Base-by-base conservation (phyloP, 2,797 vertebrate genomes). In the Siniperca scherzeri region DNA sequence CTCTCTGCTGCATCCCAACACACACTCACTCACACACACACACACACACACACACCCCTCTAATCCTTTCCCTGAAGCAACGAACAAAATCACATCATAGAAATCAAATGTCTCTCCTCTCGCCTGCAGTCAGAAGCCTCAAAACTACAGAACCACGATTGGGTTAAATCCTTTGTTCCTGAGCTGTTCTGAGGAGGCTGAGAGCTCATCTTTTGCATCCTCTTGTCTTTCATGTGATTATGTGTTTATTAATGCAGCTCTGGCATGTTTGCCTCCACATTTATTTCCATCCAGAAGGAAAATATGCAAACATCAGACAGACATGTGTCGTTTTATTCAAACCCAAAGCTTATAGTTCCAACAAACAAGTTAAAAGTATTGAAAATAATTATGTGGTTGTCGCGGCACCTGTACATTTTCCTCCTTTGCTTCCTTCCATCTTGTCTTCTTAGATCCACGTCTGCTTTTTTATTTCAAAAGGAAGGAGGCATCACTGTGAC, bases 61-160 rank as follows among this genome's bases (percentile, higher is more conserved):
- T 30, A 66, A 57, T 46, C 33, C 30, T 42, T 42, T 42, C 50
- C 70, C 70, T 7, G 25, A 40, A 70, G 59, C 67, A 38, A 46
- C 8, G 7, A 40, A 22, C 30, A 14, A 21, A 75, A 67, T 75
- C 48, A 61, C 66, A 74, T 78, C 30, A 3, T 42, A 42, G 46
- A 50, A 65, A 30, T 81, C 27, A 38, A 46, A 64, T 48, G 62
- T 70, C 16, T 66, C 46, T 33, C 38, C 52, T 65, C 10, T 16
- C 11, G 2, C 17, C 69, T 21, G 17, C n/a, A 56, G 55, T 33
- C 17, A 30, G 19, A 64, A 70, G 13, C 27, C 48, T 57, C 59
- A 38, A n/a, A 73, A 62, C 56, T 12, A 46, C 42, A 56, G 14
- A 57, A 19, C 30, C 14, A 27, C n/a, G 62, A 70, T 70, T 9